Evolutionary conservation across 2,797 vertebrate genomes (phyloP).

Genomic region (Premnoplex brunnescens): DNA sequence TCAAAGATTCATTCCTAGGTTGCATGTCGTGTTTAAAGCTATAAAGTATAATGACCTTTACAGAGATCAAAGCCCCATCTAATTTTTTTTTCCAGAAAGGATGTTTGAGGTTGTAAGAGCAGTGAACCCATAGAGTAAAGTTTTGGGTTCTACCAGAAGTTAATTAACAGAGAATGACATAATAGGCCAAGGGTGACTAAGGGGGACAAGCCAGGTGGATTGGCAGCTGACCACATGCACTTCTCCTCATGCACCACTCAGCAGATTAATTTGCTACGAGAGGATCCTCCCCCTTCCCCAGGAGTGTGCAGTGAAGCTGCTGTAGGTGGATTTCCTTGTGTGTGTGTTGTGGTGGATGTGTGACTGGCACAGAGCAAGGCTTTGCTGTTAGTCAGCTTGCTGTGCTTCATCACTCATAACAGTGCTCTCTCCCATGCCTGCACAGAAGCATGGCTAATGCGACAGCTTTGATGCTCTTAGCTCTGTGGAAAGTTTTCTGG

Average conservation of each 20-base stretch:
- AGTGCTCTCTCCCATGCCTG: background rate
- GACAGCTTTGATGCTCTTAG: background rate
- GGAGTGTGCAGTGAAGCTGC: background rate
- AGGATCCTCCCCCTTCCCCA: background rate
- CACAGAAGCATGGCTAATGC: background rate
- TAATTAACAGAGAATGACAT: background rate
- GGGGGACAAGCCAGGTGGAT: background rate
- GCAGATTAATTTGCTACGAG: background rate
- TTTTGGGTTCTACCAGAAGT: background rate
- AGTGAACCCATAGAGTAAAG: background rate
- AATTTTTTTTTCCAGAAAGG: background rate
- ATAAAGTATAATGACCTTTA: constrained; percentile 42
- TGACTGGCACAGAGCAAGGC: background rate
- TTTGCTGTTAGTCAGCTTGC: background rate
- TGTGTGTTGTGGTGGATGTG: background rate
- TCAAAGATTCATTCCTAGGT: constrained; percentile 38
- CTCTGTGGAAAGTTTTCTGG: background rate
- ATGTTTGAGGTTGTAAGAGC: background rate
- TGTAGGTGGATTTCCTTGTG: background rate
- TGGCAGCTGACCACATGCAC: background rate
- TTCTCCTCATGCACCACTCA: background rate
- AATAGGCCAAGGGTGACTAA: background rate
- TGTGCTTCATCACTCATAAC: background rate
- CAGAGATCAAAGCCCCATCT: constrained; percentile 17
- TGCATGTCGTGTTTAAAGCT: constrained; percentile 45